Evolutionary conservation across 2,888 invertebrate species (phyloP), one percentile per base, ranked within the genome.

Genomic region (Drosophila bunnanda): DNA sequence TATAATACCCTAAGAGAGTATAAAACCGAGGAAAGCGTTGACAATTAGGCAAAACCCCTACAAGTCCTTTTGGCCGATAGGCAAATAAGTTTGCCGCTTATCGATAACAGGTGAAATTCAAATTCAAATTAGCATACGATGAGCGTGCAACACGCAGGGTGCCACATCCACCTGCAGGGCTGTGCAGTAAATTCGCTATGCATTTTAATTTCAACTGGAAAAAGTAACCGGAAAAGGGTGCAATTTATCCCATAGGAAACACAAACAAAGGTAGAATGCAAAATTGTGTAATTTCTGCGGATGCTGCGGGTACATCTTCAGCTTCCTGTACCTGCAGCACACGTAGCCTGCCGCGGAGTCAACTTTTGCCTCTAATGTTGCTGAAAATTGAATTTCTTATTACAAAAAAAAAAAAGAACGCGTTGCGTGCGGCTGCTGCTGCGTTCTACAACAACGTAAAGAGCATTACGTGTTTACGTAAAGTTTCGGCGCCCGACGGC

Each of bases 361-460:
- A 70, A 68, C 65, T 76, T 77, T 75, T 82, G 69, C 68, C 76
- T 82, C 89, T 90, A 89, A 89, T 89, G 89, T 89, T 89, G 88
- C 79, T 88, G 89, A 90, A 89, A 89, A 89, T 89, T 89, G 89
- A 90, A 89, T 90, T 89, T 84, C 87, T 84, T 80, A 78, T 88
- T 85, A 74, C 72, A 83, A 71, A 77, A 78, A 71, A 68, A 83
- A 71, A 77, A 78, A 71, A 68, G 73, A 62, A 28, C 36, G 53
- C 57, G 36, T 43, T 72, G 75, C 57, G 54, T 73, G 64, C 53
- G 43, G 44, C 58, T 44, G 60, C 44, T 48, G 48, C 30, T 50
- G 59, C 60, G 59, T 65, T 61, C 30, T 60, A 56, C 32, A 59
- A 34, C 58, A 61, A 61, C 69, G 70, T 69, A 75, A 58, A 71